These are phyloP conservation scores for Epiperipatus broadwayi DNA, from an alignment of 2,888 invertebrate genomes.

Conservation along the genomic window DNA sequence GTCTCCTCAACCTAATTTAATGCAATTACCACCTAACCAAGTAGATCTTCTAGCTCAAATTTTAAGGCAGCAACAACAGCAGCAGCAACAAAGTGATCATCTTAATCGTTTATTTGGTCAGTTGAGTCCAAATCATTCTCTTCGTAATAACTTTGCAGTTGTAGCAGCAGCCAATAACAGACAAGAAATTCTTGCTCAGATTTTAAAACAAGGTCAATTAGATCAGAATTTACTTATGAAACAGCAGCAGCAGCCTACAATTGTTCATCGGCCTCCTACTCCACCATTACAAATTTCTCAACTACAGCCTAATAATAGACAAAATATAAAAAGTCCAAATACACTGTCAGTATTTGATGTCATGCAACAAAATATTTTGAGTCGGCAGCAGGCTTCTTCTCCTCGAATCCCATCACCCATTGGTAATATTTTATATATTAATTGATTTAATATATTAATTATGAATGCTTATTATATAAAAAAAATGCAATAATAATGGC, in stretches of 20 bases:
- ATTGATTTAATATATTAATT: no score
- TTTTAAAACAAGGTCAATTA: no score
- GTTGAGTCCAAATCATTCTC: background rate
- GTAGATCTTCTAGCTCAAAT: constrained; percentile 49
- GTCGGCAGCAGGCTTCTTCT: constrained; percentile 33
- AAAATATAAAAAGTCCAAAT: constrained; percentile 14
- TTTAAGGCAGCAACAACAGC: constrained; percentile 35
- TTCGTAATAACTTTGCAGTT: no score
- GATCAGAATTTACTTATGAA: no score
- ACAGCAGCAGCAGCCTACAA: constrained; percentile 13
- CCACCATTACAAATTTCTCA: constrained; percentile 11
- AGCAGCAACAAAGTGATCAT: constrained; percentile 16
- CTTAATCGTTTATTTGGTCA: background rate
- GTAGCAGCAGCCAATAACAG: no score
- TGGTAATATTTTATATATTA: constrained; percentile 9
- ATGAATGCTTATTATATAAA: no score
- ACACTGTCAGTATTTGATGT: constrained; percentile 22
- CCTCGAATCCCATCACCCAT: constrained; percentile 43
- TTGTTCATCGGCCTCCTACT: constrained; percentile 14
- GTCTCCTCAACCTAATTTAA: no score
- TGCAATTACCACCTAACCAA: no score
- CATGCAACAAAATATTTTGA: constrained; percentile 32
- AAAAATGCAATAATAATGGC: no score
- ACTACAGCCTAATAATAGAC: background rate
- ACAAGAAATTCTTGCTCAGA: background rate